A percentile compares a stretch with the other conserved stretches of the same genome.
These are phyloP conservation scores for Zaprionus tsacasi DNA, from an alignment of 1,140 invertebrate species.

Conservation along the genomic window DNA sequence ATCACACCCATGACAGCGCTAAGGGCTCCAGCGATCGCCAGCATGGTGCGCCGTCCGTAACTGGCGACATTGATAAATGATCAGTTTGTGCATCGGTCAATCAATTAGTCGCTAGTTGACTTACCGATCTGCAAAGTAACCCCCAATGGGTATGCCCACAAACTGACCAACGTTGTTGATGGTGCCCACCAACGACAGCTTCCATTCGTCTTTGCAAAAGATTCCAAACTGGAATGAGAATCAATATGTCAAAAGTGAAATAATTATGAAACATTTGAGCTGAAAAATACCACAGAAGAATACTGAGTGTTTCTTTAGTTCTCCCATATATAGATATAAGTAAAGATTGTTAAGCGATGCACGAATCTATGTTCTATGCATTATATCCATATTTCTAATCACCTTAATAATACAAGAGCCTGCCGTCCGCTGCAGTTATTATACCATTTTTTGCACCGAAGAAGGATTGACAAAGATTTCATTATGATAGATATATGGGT, in stretches of 20 bases:
- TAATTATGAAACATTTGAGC: background rate
- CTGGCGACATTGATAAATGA: constrained; percentile 69
- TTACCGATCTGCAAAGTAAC: constrained; percentile 89
- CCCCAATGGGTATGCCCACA: constrained; percentile 88
- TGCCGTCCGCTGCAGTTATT: no score
- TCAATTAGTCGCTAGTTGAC: background rate
- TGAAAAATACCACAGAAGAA: no score
- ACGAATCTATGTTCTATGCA: no score
- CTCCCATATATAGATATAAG: no score
- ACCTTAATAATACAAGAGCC: no score
- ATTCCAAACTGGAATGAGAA: constrained; percentile 85
- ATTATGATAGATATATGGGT: constrained; percentile 2
- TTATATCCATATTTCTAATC: background rate
- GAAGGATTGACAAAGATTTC: no score
- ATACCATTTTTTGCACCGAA: no score
- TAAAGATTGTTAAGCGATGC: no score
- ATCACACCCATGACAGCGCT: constrained; percentile 87
- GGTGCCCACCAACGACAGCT: constrained; percentile 89
- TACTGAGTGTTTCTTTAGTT: no score
- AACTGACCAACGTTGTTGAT: constrained; percentile 90
- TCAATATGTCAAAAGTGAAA: background rate
- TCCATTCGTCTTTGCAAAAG: constrained; percentile 88
- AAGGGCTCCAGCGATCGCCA: constrained; percentile 86
- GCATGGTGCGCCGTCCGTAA: constrained; percentile 87
- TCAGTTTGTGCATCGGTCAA: background rate